Conservation (phyloP, 2,113 vertebrate genomes). For the Okapia johnstoni region DNA sequence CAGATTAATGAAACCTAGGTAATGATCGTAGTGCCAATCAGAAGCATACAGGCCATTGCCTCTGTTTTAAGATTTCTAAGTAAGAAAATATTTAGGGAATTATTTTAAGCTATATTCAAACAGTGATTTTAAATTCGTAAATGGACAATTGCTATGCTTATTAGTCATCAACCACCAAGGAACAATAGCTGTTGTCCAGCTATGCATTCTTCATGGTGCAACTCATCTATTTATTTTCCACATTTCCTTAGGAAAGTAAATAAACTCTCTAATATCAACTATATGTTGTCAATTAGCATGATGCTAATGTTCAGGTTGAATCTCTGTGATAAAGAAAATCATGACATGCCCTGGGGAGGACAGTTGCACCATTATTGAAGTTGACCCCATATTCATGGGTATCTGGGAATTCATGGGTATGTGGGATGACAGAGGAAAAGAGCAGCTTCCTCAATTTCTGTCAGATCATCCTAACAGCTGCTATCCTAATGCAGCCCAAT, state of each 20-base stretch:
- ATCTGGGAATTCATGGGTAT: neutral
- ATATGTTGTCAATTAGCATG: neutral
- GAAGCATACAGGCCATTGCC: neutral
- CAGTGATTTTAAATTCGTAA: neutral
- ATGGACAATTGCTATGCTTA: neutral
- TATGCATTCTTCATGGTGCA: neutral
- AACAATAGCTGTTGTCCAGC: neutral
- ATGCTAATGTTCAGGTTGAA: neutral
- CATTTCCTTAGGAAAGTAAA: neutral
- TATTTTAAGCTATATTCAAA: neutral
- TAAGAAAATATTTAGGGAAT: neutral
- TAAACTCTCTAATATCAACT: neutral
- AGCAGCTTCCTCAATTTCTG: neutral
- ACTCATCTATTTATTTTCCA: neutral
- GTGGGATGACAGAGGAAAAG: neutral
- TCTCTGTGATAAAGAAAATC: conserved; percentile 12
- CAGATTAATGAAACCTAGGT: neutral
- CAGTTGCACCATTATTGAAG: neutral
- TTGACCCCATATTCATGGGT: neutral
- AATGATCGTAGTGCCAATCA: neutral
- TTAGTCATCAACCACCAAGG: neutral
- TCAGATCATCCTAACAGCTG: neutral
- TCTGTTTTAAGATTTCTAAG: neutral
- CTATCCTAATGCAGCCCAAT: neutral
- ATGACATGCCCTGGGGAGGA: neutral